Conservation (phyloP, 2,113 vertebrate species). For the Helogale parvula region DNA sequence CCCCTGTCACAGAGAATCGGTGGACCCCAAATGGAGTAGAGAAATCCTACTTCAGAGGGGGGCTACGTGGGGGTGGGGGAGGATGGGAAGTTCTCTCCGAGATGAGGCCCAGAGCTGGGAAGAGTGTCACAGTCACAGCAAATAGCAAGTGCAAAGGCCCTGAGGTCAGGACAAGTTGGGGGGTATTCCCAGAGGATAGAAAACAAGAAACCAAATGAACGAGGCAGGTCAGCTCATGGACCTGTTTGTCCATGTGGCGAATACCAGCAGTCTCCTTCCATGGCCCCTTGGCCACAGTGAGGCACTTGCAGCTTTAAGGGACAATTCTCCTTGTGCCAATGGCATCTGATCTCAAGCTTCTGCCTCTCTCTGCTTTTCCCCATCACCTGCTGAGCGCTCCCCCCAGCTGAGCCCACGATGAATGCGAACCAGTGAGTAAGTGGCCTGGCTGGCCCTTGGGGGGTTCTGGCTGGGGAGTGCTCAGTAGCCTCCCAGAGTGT, state of each 20-base stretch:
- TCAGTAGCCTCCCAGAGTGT: too few species aligned
- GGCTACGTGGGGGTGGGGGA: neutral
- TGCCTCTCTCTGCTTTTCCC: neutral
- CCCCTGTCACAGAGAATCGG: too few species aligned
- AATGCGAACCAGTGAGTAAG: neutral
- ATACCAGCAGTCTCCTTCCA: neutral
- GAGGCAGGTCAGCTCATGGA: too few species aligned
- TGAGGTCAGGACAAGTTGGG: neutral
- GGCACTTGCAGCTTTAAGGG: neutral
- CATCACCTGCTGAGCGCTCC: neutral
- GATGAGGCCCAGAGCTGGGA: neutral
- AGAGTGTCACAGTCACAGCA: neutral
- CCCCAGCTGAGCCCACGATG: fast-evolving
- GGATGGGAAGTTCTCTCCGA: neutral
- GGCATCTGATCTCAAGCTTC: neutral
- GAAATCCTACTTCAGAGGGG: neutral
- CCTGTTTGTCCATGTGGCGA: fast-evolving
- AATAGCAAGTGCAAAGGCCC: too few species aligned
- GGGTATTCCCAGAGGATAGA: neutral
- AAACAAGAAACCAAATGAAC: neutral
- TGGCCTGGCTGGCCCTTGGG: too few species aligned
- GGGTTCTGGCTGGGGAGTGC: too few species aligned
- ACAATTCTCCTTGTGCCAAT: fast-evolving
- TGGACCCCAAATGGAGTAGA: neutral
- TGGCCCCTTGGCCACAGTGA: neutral